phyloP scores from a whole-genome alignment of 2,888 invertebrate genomes.

The Alcis repandata region DNA sequence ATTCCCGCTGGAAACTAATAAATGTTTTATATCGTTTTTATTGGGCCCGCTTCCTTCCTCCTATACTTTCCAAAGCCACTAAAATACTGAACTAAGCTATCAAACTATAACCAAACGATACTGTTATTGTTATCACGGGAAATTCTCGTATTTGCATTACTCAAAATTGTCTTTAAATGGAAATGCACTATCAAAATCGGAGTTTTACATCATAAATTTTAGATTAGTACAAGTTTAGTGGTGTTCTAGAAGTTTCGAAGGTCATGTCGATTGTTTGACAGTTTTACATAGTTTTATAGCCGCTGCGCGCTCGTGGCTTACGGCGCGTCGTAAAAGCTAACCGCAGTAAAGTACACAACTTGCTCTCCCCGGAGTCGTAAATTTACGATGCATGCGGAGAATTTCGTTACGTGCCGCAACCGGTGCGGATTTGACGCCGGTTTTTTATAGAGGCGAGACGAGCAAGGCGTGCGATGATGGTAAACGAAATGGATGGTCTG shows the following conservation, averaged over 20 bases:
- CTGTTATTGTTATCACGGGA: conserved; percentile 9
- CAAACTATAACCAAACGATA: conserved; percentile 19
- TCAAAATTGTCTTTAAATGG: conserved; percentile 8
- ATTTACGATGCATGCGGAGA: conserved; percentile 83
- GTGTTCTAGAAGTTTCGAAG: conserved; percentile 5
- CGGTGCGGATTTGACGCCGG: conserved; percentile 70
- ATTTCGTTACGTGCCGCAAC: conserved; percentile 73
- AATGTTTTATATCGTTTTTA: conserved; percentile 38
- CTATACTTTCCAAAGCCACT: conserved; percentile 26
- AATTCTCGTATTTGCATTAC: conserved; percentile 7
- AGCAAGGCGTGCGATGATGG: not conserved
- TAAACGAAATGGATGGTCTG: not conserved
- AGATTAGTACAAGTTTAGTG: conserved; percentile 3
- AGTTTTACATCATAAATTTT: not conserved
- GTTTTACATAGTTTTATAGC: conserved; percentile 48
- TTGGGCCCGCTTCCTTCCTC: conserved; percentile 20
- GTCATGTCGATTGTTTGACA: conserved; percentile 41
- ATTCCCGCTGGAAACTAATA: conserved; percentile 26
- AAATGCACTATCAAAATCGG: conserved; percentile 6
- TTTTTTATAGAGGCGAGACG: conserved; percentile 60
- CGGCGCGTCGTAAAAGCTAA: conserved; percentile 69
- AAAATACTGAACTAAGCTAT: conserved; percentile 26
- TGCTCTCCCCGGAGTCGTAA: conserved; percentile 77
- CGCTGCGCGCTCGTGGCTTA: conserved; percentile 55
- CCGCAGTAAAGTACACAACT: conserved; percentile 83